Evolutionary conservation across 2,888 invertebrate species (phyloP), one percentile per base, ranked within the genome.

Genomic region (Sarcophaga carnaria): DNA sequence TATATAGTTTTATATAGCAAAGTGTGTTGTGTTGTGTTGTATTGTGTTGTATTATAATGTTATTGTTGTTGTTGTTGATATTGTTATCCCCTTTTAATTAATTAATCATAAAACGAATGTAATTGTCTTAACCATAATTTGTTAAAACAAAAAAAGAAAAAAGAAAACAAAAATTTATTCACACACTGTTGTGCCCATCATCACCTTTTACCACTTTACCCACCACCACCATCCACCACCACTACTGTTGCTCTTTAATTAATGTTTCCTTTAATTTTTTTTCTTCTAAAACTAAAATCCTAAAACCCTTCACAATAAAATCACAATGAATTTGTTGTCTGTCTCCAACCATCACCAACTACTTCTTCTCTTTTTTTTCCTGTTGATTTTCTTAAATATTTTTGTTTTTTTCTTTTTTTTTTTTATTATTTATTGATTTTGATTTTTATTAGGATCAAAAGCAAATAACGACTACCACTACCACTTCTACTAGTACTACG

Each of bases 381-480:
- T 20, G 20, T 20, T 20, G 20, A 20, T 1, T 20, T 20, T 20
- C 20, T 20, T 20, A 20, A 17, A 20, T 54, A 17, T 14, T 54
- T 85, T 86, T 89, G 89, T 87, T 89, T 87, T 89, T 88, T 89
- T 89, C n/a, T 90, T 80, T 90, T 90, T 90, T n/a, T 89, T 89
- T 20, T 20, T 20, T 88, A 74, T 62, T 84, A 64, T 80, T 76
- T 85, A 80, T 80, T 67, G 71, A 80, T 89, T 54, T 54, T 90
- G 85, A 90, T 90, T 85, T 89, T 90, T 86, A 91, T 90, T 92
- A 93, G 92, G 92, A 91, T 90, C 90, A 91, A 84, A 85, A 88
- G 79, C 84, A 87, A 81, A 75, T 82, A 79, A 76, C 75, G 54
- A 63, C 81, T 54, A 60, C 69, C 60, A 85, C 20, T n/a, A n/a